phyloP scores from a whole-genome alignment of 2,888 invertebrate genomes.

The Odontocerum albicorne region DNA sequence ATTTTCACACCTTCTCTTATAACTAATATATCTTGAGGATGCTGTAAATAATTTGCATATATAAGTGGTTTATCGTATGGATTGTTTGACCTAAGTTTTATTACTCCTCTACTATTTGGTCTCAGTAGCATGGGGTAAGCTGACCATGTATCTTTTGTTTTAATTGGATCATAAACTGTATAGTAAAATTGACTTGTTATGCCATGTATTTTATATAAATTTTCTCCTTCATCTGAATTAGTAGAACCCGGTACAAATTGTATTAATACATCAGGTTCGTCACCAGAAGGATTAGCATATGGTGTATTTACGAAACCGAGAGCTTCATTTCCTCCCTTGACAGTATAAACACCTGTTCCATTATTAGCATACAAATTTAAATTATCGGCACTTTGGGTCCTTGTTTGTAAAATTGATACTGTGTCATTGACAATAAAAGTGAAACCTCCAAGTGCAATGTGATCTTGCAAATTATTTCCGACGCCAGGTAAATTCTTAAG shows the following conservation, averaged over 20 bases:
- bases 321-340: constrained; percentile 65
- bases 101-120: constrained; percentile 54
- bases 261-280: constrained; percentile 53
- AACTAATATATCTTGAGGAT: constrained; percentile 53
- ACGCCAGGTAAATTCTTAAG: constrained; percentile 53
- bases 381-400: no score
- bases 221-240: constrained; percentile 52
- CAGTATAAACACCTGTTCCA: constrained; percentile 58
- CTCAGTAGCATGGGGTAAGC: constrained; percentile 42
- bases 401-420: neutral
- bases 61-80: constrained; percentile 60
- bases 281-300: constrained; percentile 56
- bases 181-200: constrained; percentile 68
- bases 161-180: constrained; percentile 67
- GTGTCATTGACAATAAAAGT: neutral
- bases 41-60: constrained; percentile 58
- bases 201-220: constrained; percentile 69
- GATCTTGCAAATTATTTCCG: constrained; percentile 52
- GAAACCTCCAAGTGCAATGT: constrained; percentile 66
- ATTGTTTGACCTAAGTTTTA: constrained; percentile 56
- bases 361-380: constrained; percentile 2
- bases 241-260: constrained; percentile 29
- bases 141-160: constrained; percentile 43
- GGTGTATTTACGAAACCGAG: constrained; percentile 67
- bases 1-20: constrained; percentile 45